These are phyloP conservation scores for Boleophthalmus pectinirostris DNA, from an alignment of 2,113 vertebrate species.

Conservation along the genomic window DNA sequence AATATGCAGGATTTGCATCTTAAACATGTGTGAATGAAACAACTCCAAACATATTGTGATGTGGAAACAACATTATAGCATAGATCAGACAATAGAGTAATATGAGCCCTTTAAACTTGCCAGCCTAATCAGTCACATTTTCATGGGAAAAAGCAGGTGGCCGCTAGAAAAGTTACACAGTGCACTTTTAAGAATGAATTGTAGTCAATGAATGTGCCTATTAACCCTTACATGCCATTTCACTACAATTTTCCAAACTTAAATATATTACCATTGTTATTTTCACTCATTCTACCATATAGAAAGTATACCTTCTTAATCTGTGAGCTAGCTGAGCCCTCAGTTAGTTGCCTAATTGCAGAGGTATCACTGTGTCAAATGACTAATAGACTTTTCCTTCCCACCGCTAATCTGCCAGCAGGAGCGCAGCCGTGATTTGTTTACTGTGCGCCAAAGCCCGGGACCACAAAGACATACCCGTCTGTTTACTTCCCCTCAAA, in stretches of 20 bases:
- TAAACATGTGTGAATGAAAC: too few relatives aligned
- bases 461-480: slow-evolving; percentile 58
- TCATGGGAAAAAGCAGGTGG: too few relatives aligned
- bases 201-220: not conserved
- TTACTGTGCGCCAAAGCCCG: slow-evolving; percentile 51
- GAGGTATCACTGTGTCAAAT: slow-evolving; percentile 69
- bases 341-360: slow-evolving; percentile 61
- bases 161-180: too few relatives aligned
- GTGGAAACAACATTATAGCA: too few relatives aligned
- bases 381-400: slow-evolving; percentile 67
- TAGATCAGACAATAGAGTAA: too few relatives aligned
- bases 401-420: slow-evolving; percentile 61
- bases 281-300: not conserved
- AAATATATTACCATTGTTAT: not conserved
- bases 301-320: slow-evolving; percentile 19
- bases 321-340: slow-evolving; percentile 35
- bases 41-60: too few relatives aligned
- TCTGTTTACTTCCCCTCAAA: slow-evolving; percentile 51
- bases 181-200: not conserved
- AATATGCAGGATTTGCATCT: too few relatives aligned
- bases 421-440: slow-evolving; percentile 61
- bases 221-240: not conserved
- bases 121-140: too few relatives aligned
- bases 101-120: too few relatives aligned
- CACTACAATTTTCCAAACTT: not conserved